These are phyloP conservation scores for Choreutis nemorana DNA, from an alignment of 2,888 invertebrate genomes.

Conservation along the genomic window DNA sequence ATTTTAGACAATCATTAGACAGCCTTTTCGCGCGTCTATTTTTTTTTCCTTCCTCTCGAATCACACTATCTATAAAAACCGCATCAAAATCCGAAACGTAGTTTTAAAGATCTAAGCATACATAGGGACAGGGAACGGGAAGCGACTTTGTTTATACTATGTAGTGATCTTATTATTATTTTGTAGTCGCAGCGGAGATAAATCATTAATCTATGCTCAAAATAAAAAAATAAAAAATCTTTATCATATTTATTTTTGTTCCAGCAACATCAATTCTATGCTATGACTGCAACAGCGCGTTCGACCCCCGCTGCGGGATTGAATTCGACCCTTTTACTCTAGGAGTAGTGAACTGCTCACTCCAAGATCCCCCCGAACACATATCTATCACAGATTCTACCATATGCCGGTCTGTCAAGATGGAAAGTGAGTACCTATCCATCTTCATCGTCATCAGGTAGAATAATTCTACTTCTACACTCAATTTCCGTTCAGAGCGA, in stretches of 20 bases:
- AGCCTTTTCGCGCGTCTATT: no score
- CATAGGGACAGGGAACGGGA: no score
- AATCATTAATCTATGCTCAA: no score
- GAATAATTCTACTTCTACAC: background rate
- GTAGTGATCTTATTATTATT: no score
- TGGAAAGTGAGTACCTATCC: conserved; percentile 70
- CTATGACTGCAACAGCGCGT: conserved; percentile 91
- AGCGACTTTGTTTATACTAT: no score
- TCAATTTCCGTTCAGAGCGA: background rate
- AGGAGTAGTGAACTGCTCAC: conserved; percentile 84
- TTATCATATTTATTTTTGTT: conserved; percentile 15
- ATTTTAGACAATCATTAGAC: no score
- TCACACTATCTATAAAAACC: no score
- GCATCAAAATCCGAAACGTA: no score
- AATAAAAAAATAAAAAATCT: background rate
- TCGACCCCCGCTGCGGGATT: conserved; percentile 88
- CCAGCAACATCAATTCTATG: conserved; percentile 74
- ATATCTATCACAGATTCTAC: conserved; percentile 67
- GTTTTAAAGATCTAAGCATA: no score
- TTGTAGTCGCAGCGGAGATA: no score
- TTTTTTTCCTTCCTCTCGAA: no score
- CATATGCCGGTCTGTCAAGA: conserved; percentile 83
- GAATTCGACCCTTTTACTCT: conserved; percentile 87
- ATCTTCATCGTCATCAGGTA: background rate
- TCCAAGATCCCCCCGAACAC: conserved; percentile 75